Base-by-base conservation (phyloP, 2,888 invertebrate species). In the Diploptera punctata region DNA sequence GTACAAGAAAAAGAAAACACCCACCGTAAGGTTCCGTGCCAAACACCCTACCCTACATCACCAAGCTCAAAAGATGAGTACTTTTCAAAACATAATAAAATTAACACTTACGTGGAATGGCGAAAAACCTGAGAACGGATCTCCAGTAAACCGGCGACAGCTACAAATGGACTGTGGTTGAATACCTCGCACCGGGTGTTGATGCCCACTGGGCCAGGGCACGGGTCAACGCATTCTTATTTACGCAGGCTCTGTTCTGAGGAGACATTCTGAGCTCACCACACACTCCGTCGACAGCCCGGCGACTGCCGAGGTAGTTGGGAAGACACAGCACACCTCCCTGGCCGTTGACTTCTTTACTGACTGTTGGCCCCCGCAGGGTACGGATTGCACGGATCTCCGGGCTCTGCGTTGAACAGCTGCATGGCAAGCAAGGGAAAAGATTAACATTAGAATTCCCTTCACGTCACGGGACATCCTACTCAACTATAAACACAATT, bases 191-290 rank as follows among this genome's bases (percentile, higher is more conserved):
- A 93, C 71, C 89, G 85, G n/a, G 4, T 90, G 79, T 89, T 89
- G 65, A 87, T 84, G 13, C 92, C 92, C 79, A 92, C 92, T 24
- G 90, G 87, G 73, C 91, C 92, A 9, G 88, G 86, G 79, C 92
- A 92, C 16, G 93, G 93, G 80, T 92, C 89, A 44, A 84, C 80
- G 79, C 93, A 93, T 89, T 90, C 78, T 90, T 90, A 78, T 90
- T 89, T 65, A 88, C 86, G 77, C 93, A 93, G 5, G 93, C 92
- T 80, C 87, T 87, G 78, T 88, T 89, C 18, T 89, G 83, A 0
- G 90, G 83, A 79, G 88, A 88, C 93, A 93, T 77, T 93, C 93
- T 0, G 90, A 86, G 79, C 90, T 92, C 61, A 89, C 86, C 3
- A 89, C 87, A 79, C 93, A 93, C 81, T 92, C 92, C 10, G 92